Percentiles rank a stretch among this genome's conserved stretches.
Evolutionary conservation across 2,113 vertebrate genomes (phyloP).

Genomic region (Ranitomeya variabilis): DNA sequence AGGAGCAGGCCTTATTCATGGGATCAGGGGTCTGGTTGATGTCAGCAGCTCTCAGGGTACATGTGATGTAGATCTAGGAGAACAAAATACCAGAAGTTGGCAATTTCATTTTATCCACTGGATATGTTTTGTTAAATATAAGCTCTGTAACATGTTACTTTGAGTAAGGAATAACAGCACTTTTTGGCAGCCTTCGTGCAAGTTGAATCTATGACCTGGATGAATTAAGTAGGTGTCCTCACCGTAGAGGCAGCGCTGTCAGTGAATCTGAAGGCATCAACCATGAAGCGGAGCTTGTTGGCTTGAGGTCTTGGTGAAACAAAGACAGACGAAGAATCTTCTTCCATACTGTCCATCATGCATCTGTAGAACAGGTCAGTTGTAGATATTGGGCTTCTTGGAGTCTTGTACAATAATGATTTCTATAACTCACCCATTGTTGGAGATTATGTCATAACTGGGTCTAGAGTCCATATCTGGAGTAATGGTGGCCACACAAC

Average conservation of each 20-base stretch:
- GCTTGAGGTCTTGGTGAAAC: conserved; percentile 59
- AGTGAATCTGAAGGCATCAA: conserved; percentile 60
- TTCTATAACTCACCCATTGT: conserved; percentile 58
- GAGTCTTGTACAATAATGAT: background rate
- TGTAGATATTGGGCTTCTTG: background rate
- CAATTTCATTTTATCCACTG: too few species aligned
- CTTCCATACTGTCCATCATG: conserved; percentile 61
- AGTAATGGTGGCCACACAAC: conserved; percentile 3
- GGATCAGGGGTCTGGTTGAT: conserved; percentile 62
- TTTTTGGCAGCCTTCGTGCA: too few species aligned
- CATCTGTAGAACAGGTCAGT: conserved; percentile 60
- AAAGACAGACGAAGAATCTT: conserved; percentile 62
- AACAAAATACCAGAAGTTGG: too few species aligned
- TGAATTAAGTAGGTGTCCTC: conserved; percentile 15
- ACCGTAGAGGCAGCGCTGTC: conserved; percentile 60
- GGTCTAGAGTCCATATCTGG: conserved; percentile 58
- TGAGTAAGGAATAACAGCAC: too few species aligned
- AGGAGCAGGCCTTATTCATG: conserved; percentile 74
- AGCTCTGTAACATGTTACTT: too few species aligned
- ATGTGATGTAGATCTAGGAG: conserved; percentile 67
- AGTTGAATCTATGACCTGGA: too few species aligned
- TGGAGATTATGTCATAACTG: conserved; percentile 67
- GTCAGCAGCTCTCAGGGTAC: conserved; percentile 64
- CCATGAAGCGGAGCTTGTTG: conserved; percentile 59
- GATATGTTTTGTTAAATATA: too few species aligned